Percentiles rank a stretch among this genome's conserved stretches.
phyloP scores from a whole-genome alignment of 2,797 vertebrate genomes.

The Setipinna tenuifilis region DNA sequence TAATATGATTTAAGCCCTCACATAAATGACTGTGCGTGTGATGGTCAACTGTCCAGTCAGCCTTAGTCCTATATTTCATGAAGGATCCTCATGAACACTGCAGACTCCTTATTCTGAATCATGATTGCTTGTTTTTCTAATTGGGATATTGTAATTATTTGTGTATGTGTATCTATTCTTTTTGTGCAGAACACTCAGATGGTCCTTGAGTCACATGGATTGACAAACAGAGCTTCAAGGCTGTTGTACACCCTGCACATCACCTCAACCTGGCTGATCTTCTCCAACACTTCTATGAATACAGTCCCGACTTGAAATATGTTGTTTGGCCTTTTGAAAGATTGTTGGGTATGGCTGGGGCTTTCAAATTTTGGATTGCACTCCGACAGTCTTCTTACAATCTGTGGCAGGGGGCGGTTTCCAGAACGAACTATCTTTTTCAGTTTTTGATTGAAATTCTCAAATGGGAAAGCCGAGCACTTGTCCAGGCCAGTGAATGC shows the following conservation, averaged over 20 bases:
- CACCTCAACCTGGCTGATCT: not conserved
- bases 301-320: slow-evolving; percentile 15
- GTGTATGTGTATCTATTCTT: not conserved
- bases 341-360: not conserved
- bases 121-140: not conserved
- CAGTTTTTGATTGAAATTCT: slow-evolving; percentile 24
- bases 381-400: slow-evolving; percentile 23
- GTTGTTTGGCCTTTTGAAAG: slow-evolving; percentile 8
- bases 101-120: no score
- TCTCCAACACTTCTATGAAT: slow-evolving; percentile 28
- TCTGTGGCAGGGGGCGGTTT: slow-evolving; percentile 27
- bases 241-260: not conserved
- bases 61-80: no score
- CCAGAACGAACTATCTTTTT: slow-evolving; percentile 36
- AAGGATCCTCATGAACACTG: no score
- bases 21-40: no score
- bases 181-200: not conserved
- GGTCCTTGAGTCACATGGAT: not conserved
- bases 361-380: not conserved
- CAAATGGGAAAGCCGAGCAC: slow-evolving; percentile 34
- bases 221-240: not conserved
- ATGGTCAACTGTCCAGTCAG: no score
- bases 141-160: not conserved
- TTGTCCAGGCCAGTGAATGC: slow-evolving; percentile 34
- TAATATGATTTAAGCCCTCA: no score